Evolutionary conservation across 1,140 invertebrate species (phyloP), one percentile per base, ranked within the genome.

Genomic region (Aphis craccivora): DNA sequence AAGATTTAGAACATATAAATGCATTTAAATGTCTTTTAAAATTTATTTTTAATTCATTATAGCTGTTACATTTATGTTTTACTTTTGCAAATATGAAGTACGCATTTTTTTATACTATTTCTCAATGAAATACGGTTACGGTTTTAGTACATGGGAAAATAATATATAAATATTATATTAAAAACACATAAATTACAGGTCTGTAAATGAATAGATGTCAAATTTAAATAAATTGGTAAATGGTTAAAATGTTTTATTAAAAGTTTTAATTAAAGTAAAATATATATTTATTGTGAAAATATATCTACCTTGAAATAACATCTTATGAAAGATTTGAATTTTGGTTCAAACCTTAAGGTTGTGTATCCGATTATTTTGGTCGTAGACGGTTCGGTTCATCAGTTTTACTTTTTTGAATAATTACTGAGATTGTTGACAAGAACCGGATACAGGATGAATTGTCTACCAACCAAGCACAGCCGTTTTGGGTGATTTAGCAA

Each of bases 401-500:
- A 37, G 87, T 53, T 89, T 89, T 55, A 20, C 55, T 89, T 55
- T 84, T 87, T 89, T 53, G 25, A 20, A 48, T 51, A 3, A 7
- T 9, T 45, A 23, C 48, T 9, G n/a, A 35, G 48, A 87, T 87
- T 89, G 48, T 53, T 53, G 87, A 89, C 87, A 89, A 89, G 48
- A 45, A 91, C 53, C 89, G 89, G 89, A 91, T 67, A 76, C 89
- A 91, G 53, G 89, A 91, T 45, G 37, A 91, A 67, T 45, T 67
- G 37, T 91, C 43, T 91, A 43, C 25, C 37, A 76, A 76, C 43
- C 40, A 45, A 76, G 90, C 55, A 91, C 90, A 76, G 40, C 40
- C 90, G 90, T 91, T 91, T 91, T 91, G 90, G 90, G n/a, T 91
- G 90, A 76, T 91, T 91, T 91, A 91, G 60, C 90, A 91, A 91